Conservation (phyloP, 2,888 invertebrate genomes). For the Conistra vaccinii region DNA sequence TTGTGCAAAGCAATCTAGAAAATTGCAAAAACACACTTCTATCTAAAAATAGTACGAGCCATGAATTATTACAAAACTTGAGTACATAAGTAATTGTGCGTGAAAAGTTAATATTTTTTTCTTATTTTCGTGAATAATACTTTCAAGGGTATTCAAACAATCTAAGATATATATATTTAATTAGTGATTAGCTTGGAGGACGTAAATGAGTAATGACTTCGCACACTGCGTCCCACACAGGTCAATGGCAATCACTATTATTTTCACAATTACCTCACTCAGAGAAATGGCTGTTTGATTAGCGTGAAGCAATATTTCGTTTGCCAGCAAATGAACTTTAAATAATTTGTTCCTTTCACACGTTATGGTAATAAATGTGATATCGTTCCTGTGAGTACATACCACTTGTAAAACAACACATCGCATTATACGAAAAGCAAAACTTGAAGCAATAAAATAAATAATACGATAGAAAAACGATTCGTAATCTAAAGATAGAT, state of each 20-base stretch:
- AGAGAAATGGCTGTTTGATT: slow-evolving; percentile 74
- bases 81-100: slow-evolving; percentile 1
- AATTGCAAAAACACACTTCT: background rate
- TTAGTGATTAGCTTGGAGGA: slow-evolving; percentile 67
- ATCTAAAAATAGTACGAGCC: background rate
- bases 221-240: slow-evolving; percentile 64
- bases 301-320: slow-evolving; percentile 72
- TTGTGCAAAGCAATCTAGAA: background rate
- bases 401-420: slow-evolving; percentile 46
- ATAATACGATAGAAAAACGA: slow-evolving; percentile 65
- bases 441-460: slow-evolving; percentile 62
- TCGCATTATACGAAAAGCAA: slow-evolving; percentile 46
- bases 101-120: slow-evolving; percentile 25
- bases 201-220: slow-evolving; percentile 74
- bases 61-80: background rate
- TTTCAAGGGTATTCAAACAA: slow-evolving; percentile 38
- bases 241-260: slow-evolving; percentile 71
- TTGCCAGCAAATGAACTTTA: slow-evolving; percentile 59
- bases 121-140: slow-evolving; percentile 21
- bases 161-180: slow-evolving; percentile 23
- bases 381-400: slow-evolving; percentile 25
- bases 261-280: slow-evolving; percentile 72
- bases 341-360: slow-evolving; percentile 57
- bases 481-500: slow-evolving; percentile 70
- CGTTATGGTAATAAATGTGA: slow-evolving; percentile 48